Conservation (phyloP, 2,888 invertebrate genomes). For the Synanthedon formicaeformis region DNA sequence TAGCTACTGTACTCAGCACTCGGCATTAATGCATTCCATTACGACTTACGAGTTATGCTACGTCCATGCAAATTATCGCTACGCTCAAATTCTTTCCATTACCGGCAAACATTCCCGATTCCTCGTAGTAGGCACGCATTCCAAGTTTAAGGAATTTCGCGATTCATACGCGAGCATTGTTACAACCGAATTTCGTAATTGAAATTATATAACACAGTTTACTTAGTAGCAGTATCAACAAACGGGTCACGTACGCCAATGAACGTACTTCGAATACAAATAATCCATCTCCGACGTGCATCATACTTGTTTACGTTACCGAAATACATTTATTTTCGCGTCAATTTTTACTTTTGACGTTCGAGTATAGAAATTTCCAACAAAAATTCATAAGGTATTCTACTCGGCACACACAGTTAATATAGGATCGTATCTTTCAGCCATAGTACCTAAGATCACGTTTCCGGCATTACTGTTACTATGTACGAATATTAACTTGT, state of each 20-base stretch:
- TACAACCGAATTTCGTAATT: slow-evolving; percentile 42
- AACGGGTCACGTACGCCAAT: slow-evolving; percentile 41
- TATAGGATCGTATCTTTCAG: neutral
- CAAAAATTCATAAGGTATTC: neutral
- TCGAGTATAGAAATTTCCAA: neutral
- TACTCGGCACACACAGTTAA: neutral
- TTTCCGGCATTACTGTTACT: neutral
- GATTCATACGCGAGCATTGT: neutral
- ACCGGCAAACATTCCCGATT: slow-evolving; percentile 16
- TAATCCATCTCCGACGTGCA: slow-evolving; percentile 34
- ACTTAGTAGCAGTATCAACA: slow-evolving; percentile 46
- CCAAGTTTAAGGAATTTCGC: slow-evolving; percentile 1
- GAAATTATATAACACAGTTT: slow-evolving; percentile 42
- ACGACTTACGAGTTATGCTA: slow-evolving; percentile 34
- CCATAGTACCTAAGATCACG: neutral
- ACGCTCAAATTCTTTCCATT: slow-evolving; percentile 23
- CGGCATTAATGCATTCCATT: slow-evolving; percentile 48
- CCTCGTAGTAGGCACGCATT: neutral
- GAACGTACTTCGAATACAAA: slow-evolving; percentile 54
- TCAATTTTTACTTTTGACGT: neutral
- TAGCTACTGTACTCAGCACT: slow-evolving; percentile 23
- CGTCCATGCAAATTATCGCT: slow-evolving; percentile 37
- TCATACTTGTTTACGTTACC: slow-evolving; percentile 30
- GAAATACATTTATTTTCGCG: slow-evolving; percentile 26
- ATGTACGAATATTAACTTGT: neutral